phyloP scores from a whole-genome alignment of 2,888 invertebrate genomes.

The Ophioninae sp. region DNA sequence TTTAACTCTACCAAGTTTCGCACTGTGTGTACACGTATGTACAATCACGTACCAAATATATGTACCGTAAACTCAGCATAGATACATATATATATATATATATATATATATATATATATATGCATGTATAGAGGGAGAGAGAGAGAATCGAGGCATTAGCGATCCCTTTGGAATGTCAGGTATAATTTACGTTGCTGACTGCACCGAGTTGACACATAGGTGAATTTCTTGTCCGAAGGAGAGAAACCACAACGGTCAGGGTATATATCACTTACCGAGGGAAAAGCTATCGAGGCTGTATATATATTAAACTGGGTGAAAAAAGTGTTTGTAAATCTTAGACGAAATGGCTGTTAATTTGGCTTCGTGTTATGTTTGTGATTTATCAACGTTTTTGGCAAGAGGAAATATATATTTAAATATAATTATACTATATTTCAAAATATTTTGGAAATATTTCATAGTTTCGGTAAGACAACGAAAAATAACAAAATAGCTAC shows the following conservation, averaged over 20 bases:
- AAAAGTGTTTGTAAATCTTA: too few relatives aligned
- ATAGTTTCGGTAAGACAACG: too few relatives aligned
- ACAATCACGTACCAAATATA: conserved; percentile 14
- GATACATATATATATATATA: not conserved
- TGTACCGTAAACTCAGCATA: conserved; percentile 10
- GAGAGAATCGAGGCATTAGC: conserved; percentile 12
- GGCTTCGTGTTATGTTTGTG: too few relatives aligned
- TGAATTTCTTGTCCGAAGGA: not conserved
- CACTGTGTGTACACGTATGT: conserved; percentile 1
- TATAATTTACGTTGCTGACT: not conserved
- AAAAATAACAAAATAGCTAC: too few relatives aligned
- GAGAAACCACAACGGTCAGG: not conserved
- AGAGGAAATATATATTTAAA: too few relatives aligned
- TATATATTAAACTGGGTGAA: too few relatives aligned
- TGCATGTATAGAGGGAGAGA: too few relatives aligned
- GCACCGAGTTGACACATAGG: not conserved
- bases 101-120: not conserved
- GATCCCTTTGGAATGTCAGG: conserved; percentile 4
- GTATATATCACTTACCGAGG: not conserved
- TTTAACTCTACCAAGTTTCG: conserved; percentile 12
- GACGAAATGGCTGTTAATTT: too few relatives aligned
- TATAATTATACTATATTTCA: too few relatives aligned
- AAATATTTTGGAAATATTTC: too few relatives aligned
- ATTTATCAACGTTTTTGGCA: too few relatives aligned
- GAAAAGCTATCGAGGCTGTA: too few relatives aligned